phyloP scores from a whole-genome alignment of 2,797 vertebrate species.

The Pseudochirops corinnae region DNA sequence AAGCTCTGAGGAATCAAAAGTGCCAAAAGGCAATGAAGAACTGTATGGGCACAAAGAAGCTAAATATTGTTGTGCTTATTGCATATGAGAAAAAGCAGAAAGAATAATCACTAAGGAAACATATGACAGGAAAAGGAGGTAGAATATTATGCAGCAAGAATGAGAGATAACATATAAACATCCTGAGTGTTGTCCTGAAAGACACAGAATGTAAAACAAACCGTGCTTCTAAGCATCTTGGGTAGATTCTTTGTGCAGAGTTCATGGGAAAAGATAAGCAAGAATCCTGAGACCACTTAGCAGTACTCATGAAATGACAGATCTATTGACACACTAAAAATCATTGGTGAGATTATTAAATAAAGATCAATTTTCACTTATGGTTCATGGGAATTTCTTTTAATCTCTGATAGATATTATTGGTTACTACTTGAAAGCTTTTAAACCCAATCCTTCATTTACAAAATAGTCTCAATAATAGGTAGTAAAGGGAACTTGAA shows the following conservation, averaged over 20 bases:
- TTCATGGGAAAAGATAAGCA: neutral
- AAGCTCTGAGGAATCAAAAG: neutral
- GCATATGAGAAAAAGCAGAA: neutral
- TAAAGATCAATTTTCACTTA: neutral
- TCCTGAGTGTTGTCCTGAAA: neutral
- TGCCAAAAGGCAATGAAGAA: neutral
- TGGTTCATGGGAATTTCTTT: neutral
- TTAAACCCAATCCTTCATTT: neutral
- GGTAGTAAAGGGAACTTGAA: conserved; percentile 28
- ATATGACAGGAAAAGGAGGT: neutral
- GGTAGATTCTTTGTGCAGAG: neutral
- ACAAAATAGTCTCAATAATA: neutral
- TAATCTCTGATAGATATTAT: neutral
- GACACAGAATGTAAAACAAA: neutral
- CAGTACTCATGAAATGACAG: neutral
- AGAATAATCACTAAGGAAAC: neutral
- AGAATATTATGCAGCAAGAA: neutral
- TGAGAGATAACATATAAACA: neutral
- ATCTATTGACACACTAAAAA: neutral
- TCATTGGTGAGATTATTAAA: neutral
- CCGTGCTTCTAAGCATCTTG: neutral
- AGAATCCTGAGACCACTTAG: neutral
- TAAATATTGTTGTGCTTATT: neutral
- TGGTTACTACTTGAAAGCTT: neutral
- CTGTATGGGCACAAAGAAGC: neutral